phyloP scores from a whole-genome alignment of 2,797 vertebrate genomes.

The Sebastes aleutianus region DNA sequence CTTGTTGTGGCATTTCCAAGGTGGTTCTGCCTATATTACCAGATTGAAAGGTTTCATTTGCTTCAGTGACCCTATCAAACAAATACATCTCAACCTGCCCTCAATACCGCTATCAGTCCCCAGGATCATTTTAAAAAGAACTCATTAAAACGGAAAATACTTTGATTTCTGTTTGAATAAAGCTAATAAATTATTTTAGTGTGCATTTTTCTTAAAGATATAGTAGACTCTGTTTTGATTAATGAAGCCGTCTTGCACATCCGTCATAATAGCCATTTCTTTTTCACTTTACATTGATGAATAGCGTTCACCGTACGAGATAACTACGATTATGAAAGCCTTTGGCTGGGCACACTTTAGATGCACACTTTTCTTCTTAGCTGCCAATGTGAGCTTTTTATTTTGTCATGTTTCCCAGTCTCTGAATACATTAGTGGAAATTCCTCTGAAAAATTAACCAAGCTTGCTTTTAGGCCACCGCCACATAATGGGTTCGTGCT shows the following conservation, averaged over 20 bases:
- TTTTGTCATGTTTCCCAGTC: constrained; percentile 69
- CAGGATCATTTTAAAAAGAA: neutral
- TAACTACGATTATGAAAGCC: constrained; percentile 54
- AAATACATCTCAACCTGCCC: neutral
- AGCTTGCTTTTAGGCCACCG: constrained; percentile 69
- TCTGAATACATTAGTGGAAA: constrained; percentile 71
- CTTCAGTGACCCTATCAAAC: constrained; percentile 5
- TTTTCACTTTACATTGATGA: constrained; percentile 24
- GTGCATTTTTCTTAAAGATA: neutral
- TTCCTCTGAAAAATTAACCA: constrained; percentile 76
- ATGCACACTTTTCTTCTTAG: constrained; percentile 59
- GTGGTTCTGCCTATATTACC: neutral
- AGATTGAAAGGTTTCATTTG: constrained; percentile 13
- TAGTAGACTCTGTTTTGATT: neutral
- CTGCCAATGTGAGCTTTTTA: constrained; percentile 64
- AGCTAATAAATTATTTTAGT: neutral
- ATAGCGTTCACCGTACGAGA: constrained; percentile 22
- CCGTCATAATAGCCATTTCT: neutral
- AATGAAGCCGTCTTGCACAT: neutral
- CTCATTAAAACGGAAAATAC: neutral
- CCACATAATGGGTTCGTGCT: constrained; percentile 72
- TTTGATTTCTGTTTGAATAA: neutral
- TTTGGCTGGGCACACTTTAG: constrained; percentile 41
- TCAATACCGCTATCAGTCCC: neutral
- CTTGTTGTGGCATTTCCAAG: constrained; percentile 3